Evolutionary conservation across 2,797 vertebrate genomes (phyloP), one percentile per base, ranked within the genome.

Genomic region (Cossypha caffra): DNA sequence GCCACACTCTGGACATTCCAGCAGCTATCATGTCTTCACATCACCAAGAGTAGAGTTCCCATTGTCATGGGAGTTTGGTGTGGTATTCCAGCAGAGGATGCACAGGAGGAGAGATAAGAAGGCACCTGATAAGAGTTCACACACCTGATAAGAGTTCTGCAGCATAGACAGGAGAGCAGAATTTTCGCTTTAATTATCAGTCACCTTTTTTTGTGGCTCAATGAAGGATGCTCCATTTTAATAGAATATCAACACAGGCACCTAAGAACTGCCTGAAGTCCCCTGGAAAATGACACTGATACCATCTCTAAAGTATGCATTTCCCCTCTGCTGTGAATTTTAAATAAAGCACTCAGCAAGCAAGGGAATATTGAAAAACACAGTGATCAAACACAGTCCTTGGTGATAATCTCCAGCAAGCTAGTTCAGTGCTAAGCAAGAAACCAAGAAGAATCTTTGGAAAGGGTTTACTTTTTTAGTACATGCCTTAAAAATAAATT

Each of bases 111-210:
- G 47, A 91, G 85, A 95, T 93, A 94, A 95, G 68, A 86, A 33
- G 54, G 76, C 2, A 9, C 58, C 85, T 80, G 95, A 96, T 95
- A 93, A 95, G 75, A 90, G 33, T 92, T 89, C 75, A 64, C 43
- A 62, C 0, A 2, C 29, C 75, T 85, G 90, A 95, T 96, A 90
- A 92, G 54, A 80, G 54, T 74, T 72, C 72, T 95, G 75, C 71
- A 33, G 29, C 0, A 0, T 12, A 95, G 80, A 58, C 43, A 33
- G 71, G 35, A 90, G n/a, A 94, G 37, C 59, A 88, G 52, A 23
- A 48, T 92, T 95, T 94, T 94, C 91, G 77, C 95, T 54, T 95
- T 95, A 85, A 95, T 96, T 94, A 94, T 93, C 59, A 80, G 90
- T 95, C 93, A 94, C 80, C 88, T 95, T 94, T 81, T 73, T 93